A percentile compares a stretch with the other conserved stretches of the same genome.
Evolutionary conservation across 2,113 vertebrate genomes (phyloP).

Genomic region (Tringa solitaria): DNA sequence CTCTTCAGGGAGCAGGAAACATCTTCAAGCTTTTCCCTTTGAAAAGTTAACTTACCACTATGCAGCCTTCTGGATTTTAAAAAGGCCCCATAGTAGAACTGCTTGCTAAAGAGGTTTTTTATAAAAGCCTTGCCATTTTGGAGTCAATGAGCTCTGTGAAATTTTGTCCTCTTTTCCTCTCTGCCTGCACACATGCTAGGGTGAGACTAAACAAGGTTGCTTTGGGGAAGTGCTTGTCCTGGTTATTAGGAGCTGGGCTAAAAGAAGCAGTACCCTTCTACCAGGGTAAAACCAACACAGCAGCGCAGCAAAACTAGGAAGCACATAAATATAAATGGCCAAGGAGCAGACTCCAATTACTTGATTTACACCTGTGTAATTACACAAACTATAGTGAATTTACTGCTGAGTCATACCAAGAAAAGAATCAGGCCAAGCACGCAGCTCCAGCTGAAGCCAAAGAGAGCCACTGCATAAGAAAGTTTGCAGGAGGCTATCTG

Average conservation of each 20-base stretch:
- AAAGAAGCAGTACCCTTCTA: background rate
- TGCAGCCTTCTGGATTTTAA: background rate
- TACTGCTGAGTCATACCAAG: background rate
- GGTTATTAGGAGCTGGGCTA: background rate
- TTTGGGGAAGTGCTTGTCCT: background rate
- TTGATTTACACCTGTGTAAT: background rate
- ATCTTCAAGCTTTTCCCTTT: constrained; percentile 12
- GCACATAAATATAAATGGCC: background rate
- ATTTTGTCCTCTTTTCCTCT: background rate
- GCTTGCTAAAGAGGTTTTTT: background rate
- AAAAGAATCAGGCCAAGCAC: background rate
- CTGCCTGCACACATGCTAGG: background rate
- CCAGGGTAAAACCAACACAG: background rate
- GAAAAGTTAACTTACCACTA: background rate
- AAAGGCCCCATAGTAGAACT: background rate
- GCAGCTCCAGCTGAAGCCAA: background rate
- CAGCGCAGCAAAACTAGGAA: background rate
- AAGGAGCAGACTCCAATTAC: background rate
- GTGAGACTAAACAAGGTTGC: background rate
- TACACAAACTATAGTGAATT: background rate
- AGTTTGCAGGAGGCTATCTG: background rate
- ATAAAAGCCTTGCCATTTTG: background rate
- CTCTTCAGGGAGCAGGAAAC: constrained; percentile 34
- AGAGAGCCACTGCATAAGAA: background rate
- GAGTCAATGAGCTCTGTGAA: background rate